Evolutionary conservation across 2,888 invertebrate genomes (phyloP).

Genomic region (Scaptomyza cyrtandrae): DNA sequence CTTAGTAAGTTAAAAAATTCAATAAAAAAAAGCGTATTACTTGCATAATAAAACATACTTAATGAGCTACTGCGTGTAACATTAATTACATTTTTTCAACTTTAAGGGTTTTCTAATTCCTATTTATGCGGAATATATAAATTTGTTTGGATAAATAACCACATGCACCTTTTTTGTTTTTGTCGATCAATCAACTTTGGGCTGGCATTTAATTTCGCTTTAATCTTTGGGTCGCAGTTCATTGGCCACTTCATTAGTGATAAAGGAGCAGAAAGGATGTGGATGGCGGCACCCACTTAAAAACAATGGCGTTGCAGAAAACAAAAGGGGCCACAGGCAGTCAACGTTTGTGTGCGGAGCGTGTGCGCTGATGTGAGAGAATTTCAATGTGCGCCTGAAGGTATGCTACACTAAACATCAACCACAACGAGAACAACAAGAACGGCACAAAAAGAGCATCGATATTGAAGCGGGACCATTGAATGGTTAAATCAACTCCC

Average conservation of each 20-base stretch:
- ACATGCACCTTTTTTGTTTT: constrained; percentile 49
- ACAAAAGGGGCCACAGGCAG: constrained; percentile 58
- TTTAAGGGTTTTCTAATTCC: not conserved
- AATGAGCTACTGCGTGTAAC: not conserved
- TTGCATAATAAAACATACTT: not conserved
- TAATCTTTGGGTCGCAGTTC: constrained; percentile 76
- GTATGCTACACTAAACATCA: constrained; percentile 59
- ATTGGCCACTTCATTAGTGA: constrained; percentile 78
- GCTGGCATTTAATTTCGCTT: constrained; percentile 74
- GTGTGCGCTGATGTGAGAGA: constrained; percentile 32
- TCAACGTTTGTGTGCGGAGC: constrained; percentile 9
- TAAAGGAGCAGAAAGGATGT: constrained; percentile 64
- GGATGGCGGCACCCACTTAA: constrained; percentile 69
- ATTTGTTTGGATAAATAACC: constrained; percentile 35
- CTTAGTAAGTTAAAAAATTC: not conserved
- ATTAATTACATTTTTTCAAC: constrained; percentile 24
- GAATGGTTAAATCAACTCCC: constrained; percentile 23
- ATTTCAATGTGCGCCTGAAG: constrained; percentile 55
- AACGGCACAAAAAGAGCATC: constrained; percentile 34
- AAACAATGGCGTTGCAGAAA: constrained; percentile 70
- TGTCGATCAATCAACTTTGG: constrained; percentile 53
- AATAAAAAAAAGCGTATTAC: not conserved
- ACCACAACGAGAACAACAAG: constrained; percentile 18
- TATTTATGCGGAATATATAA: constrained; percentile 9
- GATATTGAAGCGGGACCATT: constrained; percentile 61